These are phyloP conservation scores for Agelas oroides DNA, from an alignment of 37 sponge, comb jelly and placozoan genomes.

Conservation along the genomic window DNA sequence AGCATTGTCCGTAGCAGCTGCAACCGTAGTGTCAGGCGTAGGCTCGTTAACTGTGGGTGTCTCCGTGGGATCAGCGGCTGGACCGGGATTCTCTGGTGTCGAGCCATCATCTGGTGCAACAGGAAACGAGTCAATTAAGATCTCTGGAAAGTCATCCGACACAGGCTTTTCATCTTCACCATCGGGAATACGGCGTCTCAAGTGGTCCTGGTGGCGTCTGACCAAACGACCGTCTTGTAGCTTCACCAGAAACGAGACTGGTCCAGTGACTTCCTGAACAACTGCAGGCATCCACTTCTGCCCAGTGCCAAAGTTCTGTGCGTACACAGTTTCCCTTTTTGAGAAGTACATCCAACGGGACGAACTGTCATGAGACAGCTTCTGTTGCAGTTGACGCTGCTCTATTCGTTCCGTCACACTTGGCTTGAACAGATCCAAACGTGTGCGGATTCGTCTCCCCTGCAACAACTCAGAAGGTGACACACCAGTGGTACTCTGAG, in stretches of 20 bases:
- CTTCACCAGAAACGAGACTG: too few relatives aligned
- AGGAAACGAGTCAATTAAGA: background rate
- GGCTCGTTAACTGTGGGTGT: too few relatives aligned
- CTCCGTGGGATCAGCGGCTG: too few relatives aligned
- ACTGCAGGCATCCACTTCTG: conserved; percentile 10
- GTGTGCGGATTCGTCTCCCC: conserved; percentile 1
- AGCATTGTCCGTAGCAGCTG: too few relatives aligned
- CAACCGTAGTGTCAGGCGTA: too few relatives aligned
- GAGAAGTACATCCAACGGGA: background rate
- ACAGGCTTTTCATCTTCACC: background rate
- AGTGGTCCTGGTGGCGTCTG: conserved; percentile 14
- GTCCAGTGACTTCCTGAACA: background rate
- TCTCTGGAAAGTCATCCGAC: conserved; percentile 10
- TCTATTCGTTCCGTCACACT: conserved; percentile 12
- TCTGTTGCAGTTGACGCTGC: conserved; percentile 4
- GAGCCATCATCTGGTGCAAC: too few relatives aligned
- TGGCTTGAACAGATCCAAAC: background rate
- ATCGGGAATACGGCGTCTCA: background rate
- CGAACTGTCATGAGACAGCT: background rate
- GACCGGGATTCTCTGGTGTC: too few relatives aligned
- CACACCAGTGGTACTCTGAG: conserved; percentile 7
- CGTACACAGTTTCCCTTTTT: conserved; percentile 11
- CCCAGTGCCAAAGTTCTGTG: conserved; percentile 16
- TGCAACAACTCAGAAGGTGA: conserved; percentile 3
- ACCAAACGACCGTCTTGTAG: conserved; percentile 4